Conservation (phyloP, 2,113 vertebrate genomes). For the Cebidichthys violaceus region DNA sequence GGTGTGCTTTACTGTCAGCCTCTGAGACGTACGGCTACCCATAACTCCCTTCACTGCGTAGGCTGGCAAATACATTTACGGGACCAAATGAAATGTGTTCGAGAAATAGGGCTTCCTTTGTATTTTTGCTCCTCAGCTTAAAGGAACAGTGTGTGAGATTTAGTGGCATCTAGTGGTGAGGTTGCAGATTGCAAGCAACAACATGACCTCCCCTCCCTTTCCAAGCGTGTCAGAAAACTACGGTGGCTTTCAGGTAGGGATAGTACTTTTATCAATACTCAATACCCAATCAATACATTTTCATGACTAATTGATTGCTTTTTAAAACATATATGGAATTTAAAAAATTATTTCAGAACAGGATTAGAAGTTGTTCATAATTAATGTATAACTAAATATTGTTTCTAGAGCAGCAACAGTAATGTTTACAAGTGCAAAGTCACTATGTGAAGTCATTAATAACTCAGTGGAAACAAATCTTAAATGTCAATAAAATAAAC, state of each 20-base stretch:
- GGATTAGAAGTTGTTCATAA: not conserved
- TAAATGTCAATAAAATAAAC: not conserved
- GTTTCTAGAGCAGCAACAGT: not conserved
- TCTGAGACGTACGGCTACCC: not conserved
- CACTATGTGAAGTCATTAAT: not conserved
- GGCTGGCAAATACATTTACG: not conserved
- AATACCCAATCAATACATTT: not conserved
- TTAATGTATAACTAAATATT: not conserved
- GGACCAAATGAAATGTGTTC: not conserved
- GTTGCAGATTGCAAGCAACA: no score
- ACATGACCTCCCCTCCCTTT: no score
- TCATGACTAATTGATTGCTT: not conserved
- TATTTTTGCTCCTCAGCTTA: no score
- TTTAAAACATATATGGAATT: no score
- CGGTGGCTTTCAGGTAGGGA: no score
- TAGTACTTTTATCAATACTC: no score
- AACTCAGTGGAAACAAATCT: not conserved
- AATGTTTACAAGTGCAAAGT: not conserved
- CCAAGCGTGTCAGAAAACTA: not conserved
- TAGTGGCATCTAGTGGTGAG: no score
- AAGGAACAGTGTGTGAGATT: no score
- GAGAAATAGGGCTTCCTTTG: not conserved
- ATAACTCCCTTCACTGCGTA: not conserved
- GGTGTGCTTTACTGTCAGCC: not conserved
- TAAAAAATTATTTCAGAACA: not conserved